A percentile compares a stretch with the other conserved stretches of the same genome.
Evolutionary conservation across 2,797 vertebrate genomes (phyloP).

Genomic region (Rhinogobio ventralis): DNA sequence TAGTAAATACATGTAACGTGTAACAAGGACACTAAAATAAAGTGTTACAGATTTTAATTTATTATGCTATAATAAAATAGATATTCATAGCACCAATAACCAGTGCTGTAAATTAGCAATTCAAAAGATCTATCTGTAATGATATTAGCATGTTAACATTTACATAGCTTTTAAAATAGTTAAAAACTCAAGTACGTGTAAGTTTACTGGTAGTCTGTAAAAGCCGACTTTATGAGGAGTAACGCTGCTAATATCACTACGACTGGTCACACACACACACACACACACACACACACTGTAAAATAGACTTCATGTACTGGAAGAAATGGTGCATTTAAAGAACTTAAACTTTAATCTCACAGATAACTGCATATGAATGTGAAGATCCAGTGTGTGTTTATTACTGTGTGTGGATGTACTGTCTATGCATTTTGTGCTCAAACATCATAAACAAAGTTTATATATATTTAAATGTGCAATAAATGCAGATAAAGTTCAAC

Average conservation of each 20-base stretch:
- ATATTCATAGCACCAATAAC: no score
- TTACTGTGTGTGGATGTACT: neutral
- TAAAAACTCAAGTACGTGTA: neutral
- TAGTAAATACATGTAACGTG: no score
- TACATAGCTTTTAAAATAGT: neutral
- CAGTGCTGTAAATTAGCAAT: no score
- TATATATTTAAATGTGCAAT: neutral
- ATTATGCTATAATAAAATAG: no score
- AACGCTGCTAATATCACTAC: neutral
- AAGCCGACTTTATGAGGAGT: neutral
- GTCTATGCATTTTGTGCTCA: neutral
- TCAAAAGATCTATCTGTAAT: neutral
- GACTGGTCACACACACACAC: neutral
- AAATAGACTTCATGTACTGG: neutral
- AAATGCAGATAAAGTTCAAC: neutral
- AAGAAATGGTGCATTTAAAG: neutral
- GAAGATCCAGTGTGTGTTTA: neutral
- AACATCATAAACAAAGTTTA: neutral
- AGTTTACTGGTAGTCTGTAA: neutral
- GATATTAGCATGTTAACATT: neutral
- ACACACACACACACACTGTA: neutral
- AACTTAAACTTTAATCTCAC: constrained; percentile 9
- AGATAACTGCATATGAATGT: neutral
- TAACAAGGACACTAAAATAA: no score
- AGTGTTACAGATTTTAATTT: no score